Evolutionary conservation across 2,113 vertebrate genomes (phyloP).

Genomic region (Oreocharis arfaki): DNA sequence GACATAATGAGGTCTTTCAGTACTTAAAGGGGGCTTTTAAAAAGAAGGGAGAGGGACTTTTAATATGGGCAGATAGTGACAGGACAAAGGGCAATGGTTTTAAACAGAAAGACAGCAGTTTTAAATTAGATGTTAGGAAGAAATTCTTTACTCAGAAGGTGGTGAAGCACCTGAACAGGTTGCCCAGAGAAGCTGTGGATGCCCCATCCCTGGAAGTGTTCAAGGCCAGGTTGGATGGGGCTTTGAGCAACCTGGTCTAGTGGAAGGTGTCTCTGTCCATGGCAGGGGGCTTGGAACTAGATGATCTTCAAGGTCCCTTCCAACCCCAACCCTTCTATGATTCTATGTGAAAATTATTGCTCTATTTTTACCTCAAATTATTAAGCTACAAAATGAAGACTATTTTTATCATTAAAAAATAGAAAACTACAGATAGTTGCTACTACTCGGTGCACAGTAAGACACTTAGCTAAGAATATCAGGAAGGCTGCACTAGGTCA

Average conservation of each 20-base stretch:
- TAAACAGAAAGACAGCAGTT: neutral
- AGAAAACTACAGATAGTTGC: neutral
- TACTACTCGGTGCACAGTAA: neutral
- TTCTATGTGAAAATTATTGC: neutral
- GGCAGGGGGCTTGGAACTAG: neutral
- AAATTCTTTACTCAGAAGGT: neutral
- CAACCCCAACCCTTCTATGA: neutral
- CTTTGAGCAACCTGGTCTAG: neutral
- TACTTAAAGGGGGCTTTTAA: neutral
- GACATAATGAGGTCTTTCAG: neutral
- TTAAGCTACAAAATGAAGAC: neutral
- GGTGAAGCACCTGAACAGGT: neutral
- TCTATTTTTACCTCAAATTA: neutral
- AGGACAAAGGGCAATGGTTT: neutral
- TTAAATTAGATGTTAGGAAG: neutral
- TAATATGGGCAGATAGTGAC: neutral
- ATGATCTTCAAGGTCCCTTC: neutral
- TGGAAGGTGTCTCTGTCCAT: neutral
- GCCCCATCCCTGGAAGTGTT: neutral
- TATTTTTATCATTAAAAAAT: neutral
- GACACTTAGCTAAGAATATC: neutral
- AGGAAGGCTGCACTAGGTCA: neutral
- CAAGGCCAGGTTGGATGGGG: neutral
- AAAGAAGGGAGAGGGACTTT: neutral
- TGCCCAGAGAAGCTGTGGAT: neutral